Conservation (phyloP, 1,140 invertebrate genomes). For the Drosophila novamexicana region DNA sequence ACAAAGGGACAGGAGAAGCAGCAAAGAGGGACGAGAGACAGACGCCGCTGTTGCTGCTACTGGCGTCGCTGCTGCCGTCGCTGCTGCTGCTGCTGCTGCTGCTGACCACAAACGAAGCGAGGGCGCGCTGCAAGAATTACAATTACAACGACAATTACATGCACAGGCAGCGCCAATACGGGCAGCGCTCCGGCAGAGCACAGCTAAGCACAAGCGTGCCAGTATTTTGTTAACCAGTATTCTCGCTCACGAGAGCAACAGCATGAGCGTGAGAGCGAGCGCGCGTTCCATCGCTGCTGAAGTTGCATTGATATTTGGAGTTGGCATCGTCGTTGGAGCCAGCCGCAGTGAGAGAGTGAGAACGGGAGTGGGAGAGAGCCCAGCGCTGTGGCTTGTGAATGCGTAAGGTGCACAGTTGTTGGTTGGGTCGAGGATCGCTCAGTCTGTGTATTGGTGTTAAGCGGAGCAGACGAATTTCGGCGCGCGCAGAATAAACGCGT, state of each 20-base stretch:
- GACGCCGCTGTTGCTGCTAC: slow-evolving; percentile 5
- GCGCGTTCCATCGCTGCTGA: slow-evolving; percentile 6
- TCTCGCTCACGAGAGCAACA: slow-evolving; percentile 14
- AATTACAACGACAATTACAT: slow-evolving; percentile 52
- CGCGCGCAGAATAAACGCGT: slow-evolving; percentile 11
- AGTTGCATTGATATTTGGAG: slow-evolving; percentile 39
- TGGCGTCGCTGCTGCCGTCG: neutral
- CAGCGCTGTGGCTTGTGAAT: slow-evolving; percentile 9
- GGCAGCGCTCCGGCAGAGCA: neutral
- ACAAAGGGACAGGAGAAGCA: slow-evolving; percentile 60
- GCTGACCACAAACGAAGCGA: slow-evolving; percentile 48
- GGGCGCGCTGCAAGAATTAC: slow-evolving; percentile 62
- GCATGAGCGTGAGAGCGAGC: neutral
- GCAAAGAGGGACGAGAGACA: neutral
- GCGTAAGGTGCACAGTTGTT: slow-evolving; percentile 20
- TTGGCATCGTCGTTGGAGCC: slow-evolving; percentile 31
- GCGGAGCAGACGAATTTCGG: slow-evolving; percentile 42
- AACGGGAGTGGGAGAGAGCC: neutral
- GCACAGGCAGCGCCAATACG: slow-evolving; percentile 7
- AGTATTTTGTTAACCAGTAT: slow-evolving; percentile 53
- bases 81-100: neutral
- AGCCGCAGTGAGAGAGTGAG: slow-evolving; percentile 6
- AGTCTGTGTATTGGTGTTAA: slow-evolving; percentile 52
- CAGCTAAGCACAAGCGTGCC: slow-evolving; percentile 28
- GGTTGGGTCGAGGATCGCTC: slow-evolving; percentile 40